Conservation (phyloP, 2,888 invertebrate species). For the Megaustenia siamemsis region DNA sequence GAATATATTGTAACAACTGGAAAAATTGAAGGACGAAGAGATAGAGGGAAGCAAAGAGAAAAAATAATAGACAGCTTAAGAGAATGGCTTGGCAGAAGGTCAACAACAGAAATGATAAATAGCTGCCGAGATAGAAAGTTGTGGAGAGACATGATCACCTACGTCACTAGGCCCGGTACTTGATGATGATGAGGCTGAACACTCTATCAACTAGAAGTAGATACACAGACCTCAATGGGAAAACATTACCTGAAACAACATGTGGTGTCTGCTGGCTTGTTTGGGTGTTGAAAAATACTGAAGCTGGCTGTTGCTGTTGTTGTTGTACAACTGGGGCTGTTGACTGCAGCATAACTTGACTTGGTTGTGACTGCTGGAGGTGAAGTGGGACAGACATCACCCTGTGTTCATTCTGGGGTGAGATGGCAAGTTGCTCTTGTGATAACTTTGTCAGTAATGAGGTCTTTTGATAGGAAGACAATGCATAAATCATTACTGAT, state of each 20-base stretch:
- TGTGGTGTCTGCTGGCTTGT: slow-evolving; percentile 43
- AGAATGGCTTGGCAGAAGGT: too few relatives aligned
- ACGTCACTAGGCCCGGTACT: too few relatives aligned
- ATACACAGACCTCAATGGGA: too few relatives aligned
- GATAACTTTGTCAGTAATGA: slow-evolving; percentile 49
- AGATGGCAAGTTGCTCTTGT: slow-evolving; percentile 49
- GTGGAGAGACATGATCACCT: too few relatives aligned
- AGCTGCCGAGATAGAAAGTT: too few relatives aligned
- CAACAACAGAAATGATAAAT: too few relatives aligned
- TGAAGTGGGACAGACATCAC: slow-evolving; percentile 51
- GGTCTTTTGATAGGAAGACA: slow-evolving; percentile 9
- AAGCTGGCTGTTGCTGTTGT: slow-evolving; percentile 58
- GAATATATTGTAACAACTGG: too few relatives aligned
- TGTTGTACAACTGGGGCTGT: slow-evolving; percentile 49
- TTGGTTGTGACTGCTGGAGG: slow-evolving; percentile 27
- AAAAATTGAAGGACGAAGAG: too few relatives aligned
- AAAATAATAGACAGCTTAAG: too few relatives aligned
- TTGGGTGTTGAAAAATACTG: slow-evolving; percentile 43
- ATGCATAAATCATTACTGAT: not conserved
- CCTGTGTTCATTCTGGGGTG: slow-evolving; percentile 49
- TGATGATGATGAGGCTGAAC: too few relatives aligned
- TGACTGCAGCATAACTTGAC: slow-evolving; percentile 27
- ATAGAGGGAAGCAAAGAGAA: too few relatives aligned
- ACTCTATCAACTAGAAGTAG: too few relatives aligned
- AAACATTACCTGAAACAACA: slow-evolving; percentile 39